A percentile compares a stretch with the other conserved stretches of the same genome.
Evolutionary conservation across 30 jellyfish, hydroid and myxozoan species (phyloP).

Genomic region (Turritopsis dohrnii): DNA sequence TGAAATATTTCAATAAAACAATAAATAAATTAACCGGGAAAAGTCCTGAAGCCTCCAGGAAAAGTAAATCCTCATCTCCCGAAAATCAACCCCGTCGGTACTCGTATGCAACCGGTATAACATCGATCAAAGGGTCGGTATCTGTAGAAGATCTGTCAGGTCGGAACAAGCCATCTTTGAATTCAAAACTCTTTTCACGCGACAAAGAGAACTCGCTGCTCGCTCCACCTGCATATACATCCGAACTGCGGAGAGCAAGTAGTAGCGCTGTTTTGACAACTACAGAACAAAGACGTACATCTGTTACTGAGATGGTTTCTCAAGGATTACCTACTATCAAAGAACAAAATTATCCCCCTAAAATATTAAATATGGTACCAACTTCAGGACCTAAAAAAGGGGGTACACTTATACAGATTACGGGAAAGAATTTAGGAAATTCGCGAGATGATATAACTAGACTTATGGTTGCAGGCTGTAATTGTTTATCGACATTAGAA

Average conservation of each 20-base stretch:
- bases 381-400: constrained; percentile 75
- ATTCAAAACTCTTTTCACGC: background rate
- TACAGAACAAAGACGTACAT: constrained; percentile 11
- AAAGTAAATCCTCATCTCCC: background rate
- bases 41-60: constrained; percentile 29
- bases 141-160: constrained; percentile 68
- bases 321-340: constrained; percentile 20
- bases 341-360: constrained; percentile 58
- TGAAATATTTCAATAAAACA: constrained; percentile 32
- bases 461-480: constrained; percentile 64
- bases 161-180: background rate
- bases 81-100: constrained; percentile 39
- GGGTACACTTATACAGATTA: constrained; percentile 68
- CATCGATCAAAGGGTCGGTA: constrained; percentile 73
- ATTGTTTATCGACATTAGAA: constrained; percentile 66
- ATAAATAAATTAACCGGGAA: constrained; percentile 32
- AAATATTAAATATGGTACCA: constrained; percentile 51
- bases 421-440: constrained; percentile 71
- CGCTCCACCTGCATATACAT: constrained; percentile 14
- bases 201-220: background rate
- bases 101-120: constrained; percentile 49
- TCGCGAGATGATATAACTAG: constrained; percentile 49
- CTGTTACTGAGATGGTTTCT: constrained; percentile 18
- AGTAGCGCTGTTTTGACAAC: background rate
- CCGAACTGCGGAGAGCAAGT: background rate